These are phyloP conservation scores for Silurus asotus DNA, from an alignment of 2,113 vertebrate species.

Conservation along the genomic window DNA sequence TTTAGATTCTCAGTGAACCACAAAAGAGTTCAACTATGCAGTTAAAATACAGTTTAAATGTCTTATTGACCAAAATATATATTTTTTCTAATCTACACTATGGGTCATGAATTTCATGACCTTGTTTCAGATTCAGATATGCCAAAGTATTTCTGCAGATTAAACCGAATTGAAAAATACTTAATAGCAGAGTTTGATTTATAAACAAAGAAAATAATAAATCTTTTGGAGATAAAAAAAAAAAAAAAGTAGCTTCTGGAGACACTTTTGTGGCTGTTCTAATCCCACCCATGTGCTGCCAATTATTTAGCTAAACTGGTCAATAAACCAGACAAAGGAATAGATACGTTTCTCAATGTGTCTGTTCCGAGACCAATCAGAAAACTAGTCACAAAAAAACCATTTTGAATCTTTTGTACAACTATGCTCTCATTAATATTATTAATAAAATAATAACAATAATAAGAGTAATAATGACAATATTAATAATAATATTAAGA, in stretches of 20 bases:
- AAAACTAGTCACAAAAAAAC: not conserved
- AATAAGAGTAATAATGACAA: too few relatives aligned
- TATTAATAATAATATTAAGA: too few relatives aligned
- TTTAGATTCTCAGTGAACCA: not conserved
- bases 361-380: not conserved
- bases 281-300: not conserved
- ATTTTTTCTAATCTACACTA: not conserved
- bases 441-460: too few relatives aligned
- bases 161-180: not conserved
- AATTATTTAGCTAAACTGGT: not conserved
- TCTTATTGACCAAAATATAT: not conserved
- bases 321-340: too few relatives aligned
- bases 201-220: not conserved
- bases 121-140: not conserved
- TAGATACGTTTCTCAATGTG: not conserved
- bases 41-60: not conserved
- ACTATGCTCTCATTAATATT: not conserved
- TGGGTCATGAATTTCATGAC: not conserved
- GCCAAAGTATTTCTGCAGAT: not conserved
- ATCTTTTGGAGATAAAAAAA: too few relatives aligned
- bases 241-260: not conserved
- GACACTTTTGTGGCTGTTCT: not conserved
- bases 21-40: not conserved
- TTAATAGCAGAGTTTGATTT: not conserved
- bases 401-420: not conserved